Evolutionary conservation across 1,140 invertebrate genomes (phyloP), one percentile per base, ranked within the genome.

Genomic region (Frieseomelitta varia): DNA sequence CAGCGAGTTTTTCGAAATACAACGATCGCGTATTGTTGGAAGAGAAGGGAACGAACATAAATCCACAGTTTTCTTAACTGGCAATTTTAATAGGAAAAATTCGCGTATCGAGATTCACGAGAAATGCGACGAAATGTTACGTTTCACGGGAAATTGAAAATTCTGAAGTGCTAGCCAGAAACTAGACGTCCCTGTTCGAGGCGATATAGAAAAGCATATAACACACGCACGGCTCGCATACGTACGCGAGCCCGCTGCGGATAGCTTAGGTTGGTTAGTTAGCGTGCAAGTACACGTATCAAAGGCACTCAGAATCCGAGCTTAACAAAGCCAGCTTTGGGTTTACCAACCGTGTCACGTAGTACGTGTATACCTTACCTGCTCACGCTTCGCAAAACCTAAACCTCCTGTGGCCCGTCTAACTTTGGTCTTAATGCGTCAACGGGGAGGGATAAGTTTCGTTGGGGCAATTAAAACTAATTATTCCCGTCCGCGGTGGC

Each of bases 231-330:
- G 51, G n/a, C 61, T 47, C 65, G 39, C 47, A 61, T 77, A 87
- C 67, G 82, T 81, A 88, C 67, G 63, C 69, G 86, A 56, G 71
- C 58, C 47, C 86, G 76, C 73, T 79, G 84, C 86, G 84, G 88
- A 91, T 93, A 94, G 94, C 94, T 94, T 94, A 94, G 94, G 94
- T 94, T 94, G 94, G 93, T 95, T 95, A 95, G 94, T 95, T 95
- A 95, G 94, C 94, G 93, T 94, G 94, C 94, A 95, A 95, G 94
- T 95, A 95, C 94, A 95, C 94, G 94, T 95, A 95, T 95, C 94
- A 95, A 95, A 95, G 94, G 94, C 94, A 94, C 94, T 94, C 94
- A 94, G 94, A 95, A 94, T 94, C 92, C 94, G 93, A 94, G 94
- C 93, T 94, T 94, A 94, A 95, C 94, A 95, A 94, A 94, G 93